Conservation (phyloP, 2,888 invertebrate genomes). For the Rhamnusium bicolor region DNA sequence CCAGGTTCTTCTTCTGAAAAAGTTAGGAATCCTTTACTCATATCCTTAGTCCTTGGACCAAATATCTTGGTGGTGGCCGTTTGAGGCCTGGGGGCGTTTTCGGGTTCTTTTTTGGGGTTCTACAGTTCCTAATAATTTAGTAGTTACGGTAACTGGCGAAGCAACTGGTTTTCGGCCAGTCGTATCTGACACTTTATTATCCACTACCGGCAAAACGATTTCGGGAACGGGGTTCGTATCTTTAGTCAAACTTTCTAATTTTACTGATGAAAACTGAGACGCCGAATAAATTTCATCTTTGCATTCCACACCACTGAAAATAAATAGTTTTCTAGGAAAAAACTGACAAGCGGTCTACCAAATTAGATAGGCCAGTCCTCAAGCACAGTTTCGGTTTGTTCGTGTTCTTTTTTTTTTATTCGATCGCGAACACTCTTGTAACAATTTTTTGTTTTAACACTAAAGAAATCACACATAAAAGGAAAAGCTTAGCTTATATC, state of each 20-base stretch:
- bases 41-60: conserved; percentile 89
- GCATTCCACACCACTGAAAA: conserved; percentile 84
- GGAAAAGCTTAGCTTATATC: conserved; percentile 29
- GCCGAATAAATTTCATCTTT: conserved; percentile 84
- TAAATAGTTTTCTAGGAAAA: conserved; percentile 39
- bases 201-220: conserved; percentile 49
- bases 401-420: not conserved
- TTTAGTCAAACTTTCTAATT: conserved; percentile 52
- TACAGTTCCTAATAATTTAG: conserved; percentile 63
- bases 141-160: conserved; percentile 45
- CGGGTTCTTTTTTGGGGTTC: conserved; percentile 24
- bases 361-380: conserved; percentile 27
- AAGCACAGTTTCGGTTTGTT: conserved; percentile 13
- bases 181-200: conserved; percentile 29
- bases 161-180: conserved; percentile 37
- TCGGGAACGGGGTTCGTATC: conserved; percentile 42
- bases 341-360: conserved; percentile 6
- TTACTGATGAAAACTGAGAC: conserved; percentile 72
- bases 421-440: conserved; percentile 26
- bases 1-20: conserved; percentile 89
- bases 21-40: conserved; percentile 93
- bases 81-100: conserved; percentile 71
- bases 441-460: conserved; percentile 4
- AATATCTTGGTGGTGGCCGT: conserved; percentile 85
- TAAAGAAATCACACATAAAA: not conserved